Evolutionary conservation across 1,140 invertebrate species (phyloP).

Genomic region (Microplitis demolitor): DNA sequence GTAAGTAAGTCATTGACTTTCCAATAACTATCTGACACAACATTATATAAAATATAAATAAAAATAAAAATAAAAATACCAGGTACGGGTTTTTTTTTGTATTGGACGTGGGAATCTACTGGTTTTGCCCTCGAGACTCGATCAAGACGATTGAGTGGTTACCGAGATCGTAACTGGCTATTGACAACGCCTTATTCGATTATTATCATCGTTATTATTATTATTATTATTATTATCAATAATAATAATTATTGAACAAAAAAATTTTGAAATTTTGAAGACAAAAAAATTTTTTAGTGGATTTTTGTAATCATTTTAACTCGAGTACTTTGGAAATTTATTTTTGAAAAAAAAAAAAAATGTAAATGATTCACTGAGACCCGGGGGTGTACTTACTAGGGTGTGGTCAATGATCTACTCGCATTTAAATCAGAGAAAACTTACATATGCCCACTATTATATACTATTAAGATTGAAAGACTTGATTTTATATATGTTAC

Average conservation of each 20-base stretch:
- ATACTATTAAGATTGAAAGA: not conserved
- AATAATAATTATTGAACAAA: not conserved
- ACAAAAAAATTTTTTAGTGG: too few species aligned
- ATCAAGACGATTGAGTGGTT: conserved; percentile 10
- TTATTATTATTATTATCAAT: not conserved
- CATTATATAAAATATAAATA: not conserved
- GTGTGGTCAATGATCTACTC: conserved; percentile 4
- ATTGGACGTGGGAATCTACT: conserved; percentile 12
- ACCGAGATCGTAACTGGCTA: conserved; percentile 8
- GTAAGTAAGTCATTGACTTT: conserved; percentile 12
- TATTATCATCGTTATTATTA: not conserved
- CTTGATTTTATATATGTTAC: not conserved
- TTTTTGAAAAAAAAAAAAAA: not conserved
- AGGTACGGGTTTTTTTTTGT: conserved; percentile 7
- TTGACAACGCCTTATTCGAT: not conserved
- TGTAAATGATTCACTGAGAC: conserved; percentile 9
- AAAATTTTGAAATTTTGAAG: too few species aligned
- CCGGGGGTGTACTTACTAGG: not conserved
- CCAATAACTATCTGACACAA: conserved; percentile 14
- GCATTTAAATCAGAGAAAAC: conserved; percentile 6
- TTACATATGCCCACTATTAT: conserved; percentile 4
- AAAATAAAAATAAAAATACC: not conserved
- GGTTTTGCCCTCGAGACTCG: conserved; percentile 8
- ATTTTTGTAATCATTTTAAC: too few species aligned
- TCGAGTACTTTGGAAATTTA: too few species aligned